Base-by-base conservation (phyloP, 2,797 vertebrate species). In the Synanceia verrucosa region DNA sequence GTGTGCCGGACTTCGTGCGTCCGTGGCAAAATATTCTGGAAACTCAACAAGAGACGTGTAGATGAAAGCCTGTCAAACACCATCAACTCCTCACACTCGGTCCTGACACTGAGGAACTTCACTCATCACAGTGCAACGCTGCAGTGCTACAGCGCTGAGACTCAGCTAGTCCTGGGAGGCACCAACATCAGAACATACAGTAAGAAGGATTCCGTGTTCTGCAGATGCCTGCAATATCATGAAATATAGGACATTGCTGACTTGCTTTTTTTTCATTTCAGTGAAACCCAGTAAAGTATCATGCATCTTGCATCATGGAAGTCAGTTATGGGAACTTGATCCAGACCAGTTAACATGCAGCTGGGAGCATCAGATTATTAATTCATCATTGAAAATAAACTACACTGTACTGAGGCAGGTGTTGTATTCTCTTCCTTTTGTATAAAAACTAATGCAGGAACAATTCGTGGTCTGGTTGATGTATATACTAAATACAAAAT, bases 261-360 rank as follows among this genome's bases (percentile, higher is more conserved):
- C 1, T 5, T 52, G 0, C 2, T 43, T 46, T 24, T 37, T 50
- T 61, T 67, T 36, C 60, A 33, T n/a, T n/a, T n/a, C 74, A 93
- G 92, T 77, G 23, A 91, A 85, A 85, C 92, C 90, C 50, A 73
- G 21, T 12, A 82, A 81, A 0, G 36, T 92, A 39, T 79, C 79
- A 4, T 93, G 92, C 55, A 3, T 78, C 6, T 64, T 70, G 1
- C 19, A 79, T 47, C 47, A 50, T 37, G 0, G 7, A 2, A 2
- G 26, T 2, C 16, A 19, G 33, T 0, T 1, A 0, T 0, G 0
- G 2, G 47, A 41, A 29, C 1, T 0, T 14, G 0, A 2, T 0
- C 78, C 83, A 13, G 0, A 72, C 0, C 1, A 9, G 3, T 65
- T 92, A 1, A 86, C 52, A 0, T 93, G 92, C 79, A 79, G 2